These are phyloP conservation scores for Ophion ellenae DNA, from an alignment of 2,888 invertebrate species.

Conservation along the genomic window DNA sequence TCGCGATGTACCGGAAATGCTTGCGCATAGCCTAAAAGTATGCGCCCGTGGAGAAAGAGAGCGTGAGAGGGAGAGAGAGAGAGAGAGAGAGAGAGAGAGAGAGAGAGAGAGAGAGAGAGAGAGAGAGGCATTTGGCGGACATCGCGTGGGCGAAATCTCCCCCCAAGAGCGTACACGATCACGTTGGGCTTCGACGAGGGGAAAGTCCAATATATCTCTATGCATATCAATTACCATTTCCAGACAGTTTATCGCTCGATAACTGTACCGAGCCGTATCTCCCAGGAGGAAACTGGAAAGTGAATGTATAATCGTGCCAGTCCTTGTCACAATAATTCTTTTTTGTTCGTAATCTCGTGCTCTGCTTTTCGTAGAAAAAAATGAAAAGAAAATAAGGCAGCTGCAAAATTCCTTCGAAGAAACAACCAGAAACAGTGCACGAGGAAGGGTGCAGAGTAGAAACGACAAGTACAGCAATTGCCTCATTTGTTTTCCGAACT, in stretches of 20 bases:
- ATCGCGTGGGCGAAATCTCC: slow-evolving; percentile 62
- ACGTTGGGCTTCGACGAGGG: slow-evolving; percentile 41
- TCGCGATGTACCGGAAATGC: slow-evolving; percentile 47
- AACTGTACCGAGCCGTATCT: slow-evolving; percentile 47
- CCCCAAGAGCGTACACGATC: neutral
- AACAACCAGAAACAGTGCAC: neutral
- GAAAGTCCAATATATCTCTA: slow-evolving; percentile 64
- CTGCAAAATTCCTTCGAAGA: neutral
- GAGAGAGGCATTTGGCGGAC: slow-evolving; percentile 33
- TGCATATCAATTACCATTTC: slow-evolving; percentile 65
- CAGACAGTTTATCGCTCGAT: slow-evolving; percentile 55
- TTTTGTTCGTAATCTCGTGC: neutral
- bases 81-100: neutral
- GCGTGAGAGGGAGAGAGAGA: neutral
- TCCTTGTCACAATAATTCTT: slow-evolving; percentile 6
- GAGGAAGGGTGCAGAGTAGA: neutral
- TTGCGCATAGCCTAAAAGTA: slow-evolving; percentile 27
- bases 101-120: neutral
- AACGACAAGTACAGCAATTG: neutral
- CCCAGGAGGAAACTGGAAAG: slow-evolving; percentile 50
- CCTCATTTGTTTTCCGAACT: neutral
- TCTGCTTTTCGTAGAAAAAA: neutral
- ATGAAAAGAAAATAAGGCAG: neutral
- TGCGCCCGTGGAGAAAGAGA: neutral
- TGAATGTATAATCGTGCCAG: slow-evolving; percentile 44